These are phyloP conservation scores for Dendrocopos noguchii DNA, from an alignment of 2,113 vertebrate genomes.

Conservation along the genomic window DNA sequence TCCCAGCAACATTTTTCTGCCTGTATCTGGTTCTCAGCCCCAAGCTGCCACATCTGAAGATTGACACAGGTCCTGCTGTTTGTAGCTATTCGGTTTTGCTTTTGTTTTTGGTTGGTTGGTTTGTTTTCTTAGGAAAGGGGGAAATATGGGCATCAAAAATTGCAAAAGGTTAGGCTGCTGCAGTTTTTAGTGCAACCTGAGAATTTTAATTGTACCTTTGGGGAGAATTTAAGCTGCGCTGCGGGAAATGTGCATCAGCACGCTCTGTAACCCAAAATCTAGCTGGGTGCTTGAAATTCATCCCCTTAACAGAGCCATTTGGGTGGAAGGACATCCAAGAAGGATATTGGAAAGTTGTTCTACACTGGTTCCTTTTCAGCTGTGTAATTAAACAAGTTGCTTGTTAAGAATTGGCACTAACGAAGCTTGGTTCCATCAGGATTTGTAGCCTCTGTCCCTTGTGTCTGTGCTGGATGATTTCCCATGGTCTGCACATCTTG, in stretches of 20 bases:
- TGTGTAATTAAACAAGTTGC: not conserved
- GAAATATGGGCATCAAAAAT: not conserved
- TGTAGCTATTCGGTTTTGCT: not conserved
- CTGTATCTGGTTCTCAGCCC: constrained; percentile 33
- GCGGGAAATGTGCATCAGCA: not conserved
- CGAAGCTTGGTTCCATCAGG: not conserved
- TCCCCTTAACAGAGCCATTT: not conserved
- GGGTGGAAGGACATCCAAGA: not conserved
- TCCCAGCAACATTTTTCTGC: constrained; percentile 41
- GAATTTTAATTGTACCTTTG: not conserved
- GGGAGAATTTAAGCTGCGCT: not conserved
- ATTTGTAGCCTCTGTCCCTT: not conserved
- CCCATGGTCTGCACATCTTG: not conserved
- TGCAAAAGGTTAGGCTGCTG: not conserved
- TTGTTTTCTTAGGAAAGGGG: not conserved
- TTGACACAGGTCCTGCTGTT: not conserved
- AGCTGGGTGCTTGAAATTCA: not conserved
- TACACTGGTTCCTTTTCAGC: not conserved
- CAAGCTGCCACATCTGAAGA: constrained; percentile 1
- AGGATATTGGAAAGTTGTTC: not conserved
- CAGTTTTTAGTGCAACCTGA: not conserved
- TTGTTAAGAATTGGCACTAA: not conserved
- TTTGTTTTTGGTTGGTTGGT: no score
- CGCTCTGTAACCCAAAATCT: not conserved
- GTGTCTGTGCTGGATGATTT: not conserved